phyloP scores from a whole-genome alignment of 2,888 invertebrate species.

The Epistrophe grossulariae region DNA sequence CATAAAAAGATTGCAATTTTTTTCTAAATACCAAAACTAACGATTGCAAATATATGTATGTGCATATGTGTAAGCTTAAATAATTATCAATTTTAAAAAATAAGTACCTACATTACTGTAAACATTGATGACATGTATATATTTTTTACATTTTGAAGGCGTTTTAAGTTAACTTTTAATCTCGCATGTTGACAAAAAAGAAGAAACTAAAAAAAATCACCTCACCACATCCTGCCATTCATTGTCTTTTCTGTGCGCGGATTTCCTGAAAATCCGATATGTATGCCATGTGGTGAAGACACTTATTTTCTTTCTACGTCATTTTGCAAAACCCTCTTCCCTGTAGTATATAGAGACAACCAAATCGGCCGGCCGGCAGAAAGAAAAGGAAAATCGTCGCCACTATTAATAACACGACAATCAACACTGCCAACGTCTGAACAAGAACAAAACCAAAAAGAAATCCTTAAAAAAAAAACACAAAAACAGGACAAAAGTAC shows the following conservation, averaged over 20 bases:
- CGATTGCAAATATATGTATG: too few relatives aligned
- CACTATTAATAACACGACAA: slow-evolving; percentile 60
- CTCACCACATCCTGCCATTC: slow-evolving; percentile 57
- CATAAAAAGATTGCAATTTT: background rate
- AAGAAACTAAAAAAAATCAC: slow-evolving; percentile 15
- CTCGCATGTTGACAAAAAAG: background rate
- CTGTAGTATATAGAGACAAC: background rate
- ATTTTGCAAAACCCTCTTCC: slow-evolving; percentile 26
- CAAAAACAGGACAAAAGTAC: slow-evolving; percentile 46
- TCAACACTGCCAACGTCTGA: slow-evolving; percentile 45
- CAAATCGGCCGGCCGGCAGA: slow-evolving; percentile 23
- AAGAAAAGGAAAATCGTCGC: slow-evolving; percentile 59
- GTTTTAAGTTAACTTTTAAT: background rate
- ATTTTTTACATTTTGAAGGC: background rate
- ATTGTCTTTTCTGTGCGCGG: slow-evolving; percentile 33
- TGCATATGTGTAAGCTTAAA: too few relatives aligned
- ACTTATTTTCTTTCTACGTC: slow-evolving; percentile 26
- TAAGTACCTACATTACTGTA: too few relatives aligned
- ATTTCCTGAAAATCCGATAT: slow-evolving; percentile 44
- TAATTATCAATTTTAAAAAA: too few relatives aligned
- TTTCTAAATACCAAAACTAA: background rate
- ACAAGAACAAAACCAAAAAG: slow-evolving; percentile 4
- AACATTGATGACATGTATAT: too few relatives aligned
- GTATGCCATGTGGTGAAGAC: slow-evolving; percentile 6
- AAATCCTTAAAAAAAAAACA: slow-evolving; percentile 31